Percentiles rank a stretch among this genome's conserved stretches.
phyloP scores from a whole-genome alignment of 2,888 invertebrate species.

The Blera fallax region DNA sequence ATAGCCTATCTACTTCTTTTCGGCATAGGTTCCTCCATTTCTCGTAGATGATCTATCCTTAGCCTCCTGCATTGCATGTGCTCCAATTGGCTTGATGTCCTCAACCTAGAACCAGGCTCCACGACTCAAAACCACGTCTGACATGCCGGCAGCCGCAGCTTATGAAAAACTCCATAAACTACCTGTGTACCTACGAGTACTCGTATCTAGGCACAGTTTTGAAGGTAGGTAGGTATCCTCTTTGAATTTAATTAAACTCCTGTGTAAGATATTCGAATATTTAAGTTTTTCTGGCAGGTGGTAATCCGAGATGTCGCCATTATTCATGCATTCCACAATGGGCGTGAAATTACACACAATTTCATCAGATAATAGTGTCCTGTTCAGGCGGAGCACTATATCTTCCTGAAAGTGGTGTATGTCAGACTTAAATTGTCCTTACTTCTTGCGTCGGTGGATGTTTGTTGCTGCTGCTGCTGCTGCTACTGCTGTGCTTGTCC shows the following conservation, averaged over 20 bases:
- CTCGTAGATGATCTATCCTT: no score
- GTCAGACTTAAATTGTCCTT: slow-evolving; percentile 67
- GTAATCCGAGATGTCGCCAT: slow-evolving; percentile 68
- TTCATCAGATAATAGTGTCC: slow-evolving; percentile 72
- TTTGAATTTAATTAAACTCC: slow-evolving; percentile 66
- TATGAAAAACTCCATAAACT: not conserved
- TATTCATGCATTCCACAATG: slow-evolving; percentile 72
- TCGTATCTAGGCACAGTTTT: not conserved
- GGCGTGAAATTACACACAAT: slow-evolving; percentile 71
- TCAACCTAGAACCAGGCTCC: no score
- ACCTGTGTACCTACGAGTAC: not conserved
- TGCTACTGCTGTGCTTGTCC: slow-evolving; percentile 36
- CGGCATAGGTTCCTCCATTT: no score
- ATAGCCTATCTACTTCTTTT: no score
- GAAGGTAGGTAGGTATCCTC: not conserved
- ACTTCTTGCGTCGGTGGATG: slow-evolving; percentile 27
- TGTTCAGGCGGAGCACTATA: slow-evolving; percentile 62
- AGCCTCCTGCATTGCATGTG: no score
- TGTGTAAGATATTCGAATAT: slow-evolving; percentile 55
- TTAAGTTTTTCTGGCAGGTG: slow-evolving; percentile 69
- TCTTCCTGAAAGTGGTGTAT: slow-evolving; percentile 61
- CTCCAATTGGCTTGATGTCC: no score
- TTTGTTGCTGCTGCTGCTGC: slow-evolving; percentile 19
- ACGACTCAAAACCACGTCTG: no score
- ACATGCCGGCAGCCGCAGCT: not conserved